Percentiles rank a stretch among this genome's conserved stretches.
phyloP scores from a whole-genome alignment of 2,797 vertebrate species.

The Gila robusta region DNA sequence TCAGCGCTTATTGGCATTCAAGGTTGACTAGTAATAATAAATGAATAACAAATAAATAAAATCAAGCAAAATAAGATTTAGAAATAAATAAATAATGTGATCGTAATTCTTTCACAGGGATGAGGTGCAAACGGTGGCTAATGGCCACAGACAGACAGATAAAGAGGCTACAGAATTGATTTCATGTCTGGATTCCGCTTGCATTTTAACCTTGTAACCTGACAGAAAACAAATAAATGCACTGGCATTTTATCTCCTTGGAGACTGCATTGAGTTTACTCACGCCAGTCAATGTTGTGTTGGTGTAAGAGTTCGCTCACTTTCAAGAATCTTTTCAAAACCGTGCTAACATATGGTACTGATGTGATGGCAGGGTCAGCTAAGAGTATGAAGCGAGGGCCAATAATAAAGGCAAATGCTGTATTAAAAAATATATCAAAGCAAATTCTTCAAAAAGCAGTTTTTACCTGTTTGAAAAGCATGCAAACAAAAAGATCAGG shows the following conservation, averaged over 20 bases:
- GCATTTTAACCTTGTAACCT: slow-evolving; percentile 49
- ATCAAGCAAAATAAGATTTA: slow-evolving; percentile 19
- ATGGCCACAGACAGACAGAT: slow-evolving; percentile 50
- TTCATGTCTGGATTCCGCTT: slow-evolving; percentile 43
- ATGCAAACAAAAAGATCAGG: background rate
- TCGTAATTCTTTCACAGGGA: slow-evolving; percentile 5
- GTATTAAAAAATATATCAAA: slow-evolving; percentile 5
- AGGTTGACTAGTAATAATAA: slow-evolving; percentile 36
- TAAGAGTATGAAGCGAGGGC: background rate
- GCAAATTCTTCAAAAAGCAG: background rate
- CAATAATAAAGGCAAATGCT: background rate
- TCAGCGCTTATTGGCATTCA: background rate
- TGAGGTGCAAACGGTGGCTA: slow-evolving; percentile 48
- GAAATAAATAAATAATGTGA: background rate
- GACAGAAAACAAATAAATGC: slow-evolving; percentile 52
- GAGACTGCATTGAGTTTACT: slow-evolving; percentile 22
- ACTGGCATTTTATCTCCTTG: slow-evolving; percentile 41
- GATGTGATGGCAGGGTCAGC: background rate
- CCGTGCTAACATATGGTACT: background rate
- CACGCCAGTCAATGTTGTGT: slow-evolving; percentile 25
- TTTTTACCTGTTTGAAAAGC: background rate
- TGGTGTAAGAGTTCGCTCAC: background rate
- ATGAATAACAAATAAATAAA: background rate
- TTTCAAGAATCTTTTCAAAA: slow-evolving; percentile 45
- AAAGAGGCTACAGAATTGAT: slow-evolving; percentile 52